Conservation (phyloP, 2,888 invertebrate species). For the Sepiola atlantica region DNA sequence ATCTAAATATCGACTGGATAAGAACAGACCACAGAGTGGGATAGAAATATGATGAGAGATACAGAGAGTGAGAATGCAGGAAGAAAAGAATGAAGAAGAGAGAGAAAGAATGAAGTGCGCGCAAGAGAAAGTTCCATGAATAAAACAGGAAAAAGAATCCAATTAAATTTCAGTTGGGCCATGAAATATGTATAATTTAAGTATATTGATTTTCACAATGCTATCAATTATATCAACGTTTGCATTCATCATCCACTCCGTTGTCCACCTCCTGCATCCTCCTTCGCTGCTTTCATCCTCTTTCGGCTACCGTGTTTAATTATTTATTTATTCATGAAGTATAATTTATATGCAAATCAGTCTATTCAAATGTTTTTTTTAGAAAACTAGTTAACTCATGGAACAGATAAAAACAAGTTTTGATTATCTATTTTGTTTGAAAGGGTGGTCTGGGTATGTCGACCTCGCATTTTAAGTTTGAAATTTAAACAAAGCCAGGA, state of each 20-base stretch:
- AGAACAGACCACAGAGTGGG: neutral
- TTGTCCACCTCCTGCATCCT: neutral
- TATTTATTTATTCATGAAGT: slow-evolving; percentile 32
- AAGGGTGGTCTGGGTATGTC: neutral
- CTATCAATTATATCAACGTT: neutral
- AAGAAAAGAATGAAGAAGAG: no score
- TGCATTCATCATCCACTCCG: no score
- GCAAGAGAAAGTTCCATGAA: neutral
- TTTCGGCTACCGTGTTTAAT: neutral
- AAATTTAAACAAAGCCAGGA: neutral
- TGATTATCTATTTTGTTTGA: neutral
- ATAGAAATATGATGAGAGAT: no score
- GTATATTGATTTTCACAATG: neutral
- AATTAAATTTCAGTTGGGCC: neutral
- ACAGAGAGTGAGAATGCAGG: neutral
- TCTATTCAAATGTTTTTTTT: neutral
- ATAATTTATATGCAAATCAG: slow-evolving; percentile 22
- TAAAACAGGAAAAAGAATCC: neutral
- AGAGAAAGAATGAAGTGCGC: neutral
- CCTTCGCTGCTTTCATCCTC: neutral
- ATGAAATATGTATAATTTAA: neutral
- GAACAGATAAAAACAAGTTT: neutral
- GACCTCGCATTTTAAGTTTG: neutral
- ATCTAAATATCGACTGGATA: neutral
- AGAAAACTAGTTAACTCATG: neutral